Evolutionary conservation across 2,113 vertebrate genomes (phyloP).

Genomic region (Aythya baeri): DNA sequence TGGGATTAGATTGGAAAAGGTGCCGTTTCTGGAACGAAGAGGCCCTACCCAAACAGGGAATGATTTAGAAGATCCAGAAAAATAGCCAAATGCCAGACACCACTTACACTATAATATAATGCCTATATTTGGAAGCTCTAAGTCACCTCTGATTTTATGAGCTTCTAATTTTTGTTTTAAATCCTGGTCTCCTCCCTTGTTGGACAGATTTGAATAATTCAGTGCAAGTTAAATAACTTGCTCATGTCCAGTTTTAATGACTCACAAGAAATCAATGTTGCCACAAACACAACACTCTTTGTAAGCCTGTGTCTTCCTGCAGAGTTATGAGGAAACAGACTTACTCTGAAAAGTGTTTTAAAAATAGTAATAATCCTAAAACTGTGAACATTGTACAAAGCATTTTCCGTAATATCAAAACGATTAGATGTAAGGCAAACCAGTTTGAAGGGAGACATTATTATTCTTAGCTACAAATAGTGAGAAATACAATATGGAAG

Average conservation of each 20-base stretch:
- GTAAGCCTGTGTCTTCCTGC: not conserved
- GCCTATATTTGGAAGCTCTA: slow-evolving; percentile 48
- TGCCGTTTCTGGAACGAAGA: not conserved
- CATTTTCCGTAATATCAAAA: not conserved
- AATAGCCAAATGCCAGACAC: slow-evolving; percentile 32
- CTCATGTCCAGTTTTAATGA: slow-evolving; percentile 9
- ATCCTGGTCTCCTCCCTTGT: not conserved
- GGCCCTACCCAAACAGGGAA: not conserved
- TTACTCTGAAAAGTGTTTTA: not conserved
- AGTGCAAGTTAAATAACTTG: slow-evolving; percentile 1
- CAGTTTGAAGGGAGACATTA: not conserved
- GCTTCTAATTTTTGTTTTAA: slow-evolving; percentile 12
- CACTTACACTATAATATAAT: not conserved
- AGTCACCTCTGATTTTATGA: slow-evolving; percentile 47
- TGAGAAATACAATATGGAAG: not conserved
- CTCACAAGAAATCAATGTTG: slow-evolving; percentile 28
- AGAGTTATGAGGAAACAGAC: not conserved
- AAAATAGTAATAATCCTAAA: not conserved
- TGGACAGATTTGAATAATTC: slow-evolving; percentile 34
- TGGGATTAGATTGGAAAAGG: not conserved
- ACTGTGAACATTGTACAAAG: not conserved
- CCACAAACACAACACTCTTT: not conserved
- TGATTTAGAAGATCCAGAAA: slow-evolving; percentile 50
- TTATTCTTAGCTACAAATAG: not conserved
- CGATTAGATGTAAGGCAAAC: not conserved